Conservation (phyloP, 2,113 vertebrate species). For the Cyanoramphus novaezelandiae region DNA sequence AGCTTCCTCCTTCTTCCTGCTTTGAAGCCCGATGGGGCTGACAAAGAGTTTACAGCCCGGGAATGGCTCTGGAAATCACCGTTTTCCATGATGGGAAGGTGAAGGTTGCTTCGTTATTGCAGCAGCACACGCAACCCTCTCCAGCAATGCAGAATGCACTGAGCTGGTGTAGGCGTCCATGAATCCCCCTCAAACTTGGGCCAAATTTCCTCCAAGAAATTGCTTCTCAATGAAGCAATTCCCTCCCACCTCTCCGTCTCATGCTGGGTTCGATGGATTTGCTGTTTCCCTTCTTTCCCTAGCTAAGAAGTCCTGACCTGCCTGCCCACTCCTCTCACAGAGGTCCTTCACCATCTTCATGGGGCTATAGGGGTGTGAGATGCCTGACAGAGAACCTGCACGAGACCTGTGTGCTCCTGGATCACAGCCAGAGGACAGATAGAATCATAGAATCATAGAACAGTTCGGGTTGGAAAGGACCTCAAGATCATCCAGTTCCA, state of each 20-base stretch:
- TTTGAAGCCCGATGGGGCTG: neutral
- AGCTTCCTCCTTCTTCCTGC: neutral
- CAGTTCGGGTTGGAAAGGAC: too few relatives aligned
- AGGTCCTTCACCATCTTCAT: neutral
- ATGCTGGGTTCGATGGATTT: neutral
- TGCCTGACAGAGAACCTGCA: neutral
- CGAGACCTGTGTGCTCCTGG: neutral
- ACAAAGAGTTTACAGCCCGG: neutral
- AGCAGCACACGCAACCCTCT: neutral
- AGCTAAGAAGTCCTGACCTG: neutral
- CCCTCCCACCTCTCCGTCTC: neutral
- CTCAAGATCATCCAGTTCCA: too few relatives aligned
- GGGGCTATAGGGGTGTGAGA: fast-evolving
- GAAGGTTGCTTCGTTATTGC: neutral
- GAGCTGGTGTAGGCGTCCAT: neutral
- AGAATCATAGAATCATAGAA: too few relatives aligned
- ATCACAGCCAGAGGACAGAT: neutral
- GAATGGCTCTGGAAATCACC: neutral
- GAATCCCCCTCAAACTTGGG: neutral
- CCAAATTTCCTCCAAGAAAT: neutral
- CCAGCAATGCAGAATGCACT: neutral
- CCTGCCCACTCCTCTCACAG: neutral
- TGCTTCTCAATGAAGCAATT: neutral
- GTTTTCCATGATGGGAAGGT: neutral
- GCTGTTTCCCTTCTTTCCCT: neutral